Conservation (phyloP, 2,888 invertebrate genomes). For the Metellina segmentata region DNA sequence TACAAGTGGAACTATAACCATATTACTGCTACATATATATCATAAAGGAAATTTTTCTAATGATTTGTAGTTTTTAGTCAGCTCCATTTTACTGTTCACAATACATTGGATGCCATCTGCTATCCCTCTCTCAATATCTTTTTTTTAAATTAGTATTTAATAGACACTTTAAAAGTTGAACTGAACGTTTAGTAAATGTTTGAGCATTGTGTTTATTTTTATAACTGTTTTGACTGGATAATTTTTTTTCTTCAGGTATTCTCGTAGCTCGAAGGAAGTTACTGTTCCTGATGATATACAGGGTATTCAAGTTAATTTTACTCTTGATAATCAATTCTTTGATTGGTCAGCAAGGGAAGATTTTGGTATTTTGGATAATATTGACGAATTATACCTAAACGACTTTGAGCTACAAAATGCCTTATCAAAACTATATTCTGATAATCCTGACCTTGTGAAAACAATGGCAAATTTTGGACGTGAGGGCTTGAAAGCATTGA, state of each 20-base stretch:
- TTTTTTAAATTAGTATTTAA: not conserved
- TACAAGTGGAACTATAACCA: no score
- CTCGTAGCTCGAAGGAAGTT: conserved; percentile 50
- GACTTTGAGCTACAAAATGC: conserved; percentile 85
- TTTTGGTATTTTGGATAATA: conserved; percentile 82
- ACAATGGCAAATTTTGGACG: conserved; percentile 86
- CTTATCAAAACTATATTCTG: conserved; percentile 87
- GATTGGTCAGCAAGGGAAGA: conserved; percentile 86
- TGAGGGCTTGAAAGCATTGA: conserved; percentile 72
- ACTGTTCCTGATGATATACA: conserved; percentile 82
- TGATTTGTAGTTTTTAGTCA: not conserved
- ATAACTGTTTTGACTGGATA: conserved; percentile 70
- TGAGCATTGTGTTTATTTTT: not conserved
- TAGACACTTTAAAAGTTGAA: no score
- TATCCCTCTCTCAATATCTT: not conserved
- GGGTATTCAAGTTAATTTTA: conserved; percentile 87
- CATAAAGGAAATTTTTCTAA: no score
- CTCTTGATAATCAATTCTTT: conserved; percentile 89
- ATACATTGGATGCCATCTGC: not conserved
- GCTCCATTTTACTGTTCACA: not conserved
- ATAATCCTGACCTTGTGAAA: conserved; percentile 86
- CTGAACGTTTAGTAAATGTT: not conserved
- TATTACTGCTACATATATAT: no score
- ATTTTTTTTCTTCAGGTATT: conserved; percentile 77
- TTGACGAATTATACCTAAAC: conserved; percentile 85